These are phyloP conservation scores for Dexiosoma caninum DNA, from an alignment of 2,888 invertebrate species.

Conservation along the genomic window DNA sequence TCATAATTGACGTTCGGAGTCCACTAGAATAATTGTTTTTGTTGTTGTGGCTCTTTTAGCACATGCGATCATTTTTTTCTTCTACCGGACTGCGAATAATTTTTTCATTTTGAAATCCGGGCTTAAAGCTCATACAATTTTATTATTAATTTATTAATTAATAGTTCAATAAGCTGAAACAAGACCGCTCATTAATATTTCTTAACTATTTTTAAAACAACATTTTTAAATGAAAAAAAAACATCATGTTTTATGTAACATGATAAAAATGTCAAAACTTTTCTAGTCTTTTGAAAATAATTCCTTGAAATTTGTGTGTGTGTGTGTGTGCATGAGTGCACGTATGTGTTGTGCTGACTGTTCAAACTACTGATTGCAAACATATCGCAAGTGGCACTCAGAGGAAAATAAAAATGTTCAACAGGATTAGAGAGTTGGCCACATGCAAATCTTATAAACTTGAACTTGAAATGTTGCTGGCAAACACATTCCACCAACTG, in stretches of 20 bases:
- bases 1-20: no score
- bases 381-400: not conserved
- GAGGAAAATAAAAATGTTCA: not conserved
- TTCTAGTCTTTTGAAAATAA: not conserved
- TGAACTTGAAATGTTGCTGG: slow-evolving; percentile 72
- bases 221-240: no score
- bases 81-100: no score
- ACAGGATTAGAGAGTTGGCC: not conserved
- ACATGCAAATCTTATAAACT: slow-evolving; percentile 66
- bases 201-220: no score
- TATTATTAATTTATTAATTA: no score
- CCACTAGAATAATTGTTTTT: no score
- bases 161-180: no score
- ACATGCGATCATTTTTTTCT: no score
- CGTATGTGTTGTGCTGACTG: not conserved
- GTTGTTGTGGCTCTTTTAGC: no score
- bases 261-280: slow-evolving; percentile 14
- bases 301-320: not conserved
- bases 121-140: no score
- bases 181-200: no score
- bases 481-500: slow-evolving; percentile 67
- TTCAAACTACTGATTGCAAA: not conserved
- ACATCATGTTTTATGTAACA: not conserved
- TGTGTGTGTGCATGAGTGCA: not conserved
- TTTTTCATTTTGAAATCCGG: no score